phyloP scores from a whole-genome alignment of 2,888 invertebrate genomes.

The Notodonta ziczac region DNA sequence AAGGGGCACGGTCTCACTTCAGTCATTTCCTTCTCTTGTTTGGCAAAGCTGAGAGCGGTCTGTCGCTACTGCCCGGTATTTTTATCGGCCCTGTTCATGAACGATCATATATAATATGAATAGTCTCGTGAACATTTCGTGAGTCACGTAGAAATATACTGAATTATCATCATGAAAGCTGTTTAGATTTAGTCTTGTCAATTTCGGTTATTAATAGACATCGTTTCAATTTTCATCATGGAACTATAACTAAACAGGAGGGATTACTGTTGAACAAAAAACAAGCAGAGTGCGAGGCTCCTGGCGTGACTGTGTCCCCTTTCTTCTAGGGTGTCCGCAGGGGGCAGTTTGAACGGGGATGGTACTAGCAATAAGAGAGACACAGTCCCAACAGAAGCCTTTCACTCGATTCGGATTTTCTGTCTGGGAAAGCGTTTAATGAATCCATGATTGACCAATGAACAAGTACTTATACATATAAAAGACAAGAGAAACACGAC shows the following conservation, averaged over 20 bases:
- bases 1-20: constrained; percentile 14
- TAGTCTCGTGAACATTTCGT: background rate
- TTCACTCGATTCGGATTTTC: no score
- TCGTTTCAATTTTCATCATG: background rate
- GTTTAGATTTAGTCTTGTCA: background rate
- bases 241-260: no score
- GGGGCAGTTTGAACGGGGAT: no score
- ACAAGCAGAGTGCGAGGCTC: no score
- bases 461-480: background rate
- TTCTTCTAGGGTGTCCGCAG: no score
- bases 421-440: no score
- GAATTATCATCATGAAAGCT: background rate
- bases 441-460: background rate
- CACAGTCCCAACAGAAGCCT: no score
- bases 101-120: background rate
- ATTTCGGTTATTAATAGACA: background rate
- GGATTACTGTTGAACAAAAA: no score
- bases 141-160: background rate
- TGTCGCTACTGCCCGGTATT: background rate
- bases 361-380: no score
- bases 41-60: constrained; percentile 18
- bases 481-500: background rate
- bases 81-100: background rate
- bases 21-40: constrained; percentile 12
- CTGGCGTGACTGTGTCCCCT: no score